Evolutionary conservation across 2,113 vertebrate genomes (phyloP), one percentile per base, ranked within the genome.

Genomic region (Puntigrus tetrazona): DNA sequence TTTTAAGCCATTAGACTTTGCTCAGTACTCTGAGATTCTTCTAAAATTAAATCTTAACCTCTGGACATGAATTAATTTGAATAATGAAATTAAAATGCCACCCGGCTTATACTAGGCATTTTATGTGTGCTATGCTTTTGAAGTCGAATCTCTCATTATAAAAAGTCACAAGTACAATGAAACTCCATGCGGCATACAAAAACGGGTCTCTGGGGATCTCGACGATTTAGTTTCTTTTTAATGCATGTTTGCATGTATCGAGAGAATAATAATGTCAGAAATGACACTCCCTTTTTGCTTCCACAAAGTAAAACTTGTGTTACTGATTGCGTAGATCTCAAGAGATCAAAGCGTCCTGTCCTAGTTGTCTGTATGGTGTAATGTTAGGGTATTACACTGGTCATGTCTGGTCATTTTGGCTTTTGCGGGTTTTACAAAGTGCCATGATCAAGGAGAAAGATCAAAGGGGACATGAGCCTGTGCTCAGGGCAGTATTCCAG

Each of bases 21-120:
- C 41, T 67, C 27, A n/a, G 38, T 47, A 67, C 78, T 80, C 25
- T 0, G 1, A 65, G 5, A 80, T 22, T 65, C 57, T 63, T 63
- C 59, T 65, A 29, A 65, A 80, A 65, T 63, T 29, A 65, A 65
- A 80, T 65, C 78, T 80, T 67, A 79, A 63, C 78, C 38, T 65
- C 78, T 67, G 61, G 78, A 80, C 78, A 80, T 65, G 59, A 80
- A 80, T 80, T 45, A 67, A 80, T 80, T 80, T 65, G 78, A 80
- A 80, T 65, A 80, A 67, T 80, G 38, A 67, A 80, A 80, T 63
- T 80, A 80, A 80, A 80, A 75, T 80, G 59, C 27, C 41, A 79
- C 50, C n/a, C 34, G 61, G 36, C 36, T 67, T 67, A 47, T 63
- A 29, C 57, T 29, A 67, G 4, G 13, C 78, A 7, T 79, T 63